These are phyloP conservation scores for Hydroisotoma schaefferi DNA, from an alignment of 2,888 invertebrate species.

Conservation along the genomic window DNA sequence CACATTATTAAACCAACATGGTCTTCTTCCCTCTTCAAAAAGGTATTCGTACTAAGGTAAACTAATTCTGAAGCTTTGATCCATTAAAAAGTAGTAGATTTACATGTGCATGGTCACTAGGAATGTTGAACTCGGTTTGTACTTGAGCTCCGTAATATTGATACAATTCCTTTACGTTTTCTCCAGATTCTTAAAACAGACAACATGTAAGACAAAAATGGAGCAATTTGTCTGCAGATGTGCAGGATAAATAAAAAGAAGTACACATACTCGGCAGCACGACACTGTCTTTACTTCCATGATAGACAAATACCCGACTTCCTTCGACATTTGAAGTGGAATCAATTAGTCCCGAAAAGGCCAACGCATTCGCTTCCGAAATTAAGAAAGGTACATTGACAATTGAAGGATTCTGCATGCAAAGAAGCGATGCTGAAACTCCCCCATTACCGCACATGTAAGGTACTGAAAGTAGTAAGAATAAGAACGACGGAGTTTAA, in stretches of 20 bases:
- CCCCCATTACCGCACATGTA: conserved; percentile 47
- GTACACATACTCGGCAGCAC: conserved; percentile 45
- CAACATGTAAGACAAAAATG: conserved; percentile 46
- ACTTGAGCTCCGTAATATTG: conserved; percentile 35
- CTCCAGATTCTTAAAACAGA: conserved; percentile 33
- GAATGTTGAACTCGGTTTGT: conserved; percentile 24
- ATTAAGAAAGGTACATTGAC: conserved; percentile 42
- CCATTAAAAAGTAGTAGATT: neutral
- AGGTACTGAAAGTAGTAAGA: conserved; percentile 39
- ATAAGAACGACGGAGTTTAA: neutral
- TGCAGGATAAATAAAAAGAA: neutral
- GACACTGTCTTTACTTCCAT: conserved; percentile 50
- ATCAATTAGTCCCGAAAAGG: conserved; percentile 50
- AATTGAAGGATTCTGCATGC: conserved; percentile 41
- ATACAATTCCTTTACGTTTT: conserved; percentile 38
- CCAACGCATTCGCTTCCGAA: conserved; percentile 34
- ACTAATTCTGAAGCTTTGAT: no score
- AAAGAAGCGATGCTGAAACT: conserved; percentile 33
- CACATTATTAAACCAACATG: neutral
- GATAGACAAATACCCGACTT: conserved; percentile 51
- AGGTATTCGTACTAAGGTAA: no score
- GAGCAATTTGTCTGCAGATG: neutral
- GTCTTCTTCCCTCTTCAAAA: neutral
- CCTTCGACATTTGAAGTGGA: conserved; percentile 48
- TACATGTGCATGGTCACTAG: conserved; percentile 43